phyloP scores from a whole-genome alignment of 2,888 invertebrate genomes.

The Agonopterix arenella region DNA sequence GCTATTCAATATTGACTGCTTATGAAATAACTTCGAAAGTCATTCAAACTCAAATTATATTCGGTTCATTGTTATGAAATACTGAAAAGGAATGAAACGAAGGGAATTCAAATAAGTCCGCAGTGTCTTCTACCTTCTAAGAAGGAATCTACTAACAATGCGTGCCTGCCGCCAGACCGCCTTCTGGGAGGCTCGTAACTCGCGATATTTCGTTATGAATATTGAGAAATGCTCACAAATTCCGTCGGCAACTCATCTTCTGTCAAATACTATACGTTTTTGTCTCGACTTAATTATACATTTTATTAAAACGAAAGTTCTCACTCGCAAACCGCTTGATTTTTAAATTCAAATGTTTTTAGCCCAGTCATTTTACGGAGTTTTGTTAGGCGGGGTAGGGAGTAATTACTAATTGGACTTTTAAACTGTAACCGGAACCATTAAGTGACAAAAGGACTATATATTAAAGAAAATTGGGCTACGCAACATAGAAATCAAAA shows the following conservation, averaged over 20 bases:
- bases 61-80: conserved; percentile 48
- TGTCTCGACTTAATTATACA: conserved; percentile 9
- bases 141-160: conserved; percentile 56
- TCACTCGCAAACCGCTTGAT: too few species aligned
- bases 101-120: conserved; percentile 63
- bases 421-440: too few species aligned
- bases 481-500: too few species aligned
- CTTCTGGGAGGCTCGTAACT: conserved; percentile 9
- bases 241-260: conserved; percentile 36
- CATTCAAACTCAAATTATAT: conserved; percentile 17
- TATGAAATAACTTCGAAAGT: conserved; percentile 9
- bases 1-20: conserved; percentile 1
- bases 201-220: conserved; percentile 54
- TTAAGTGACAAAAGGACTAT: too few species aligned
- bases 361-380: too few species aligned
- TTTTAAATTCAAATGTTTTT: too few species aligned
- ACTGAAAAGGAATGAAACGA: conserved; percentile 44
- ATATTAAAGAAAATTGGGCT: too few species aligned
- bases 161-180: conserved; percentile 25
- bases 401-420: too few species aligned
- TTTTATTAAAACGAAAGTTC: too few species aligned
- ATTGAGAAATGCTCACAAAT: conserved; percentile 65
- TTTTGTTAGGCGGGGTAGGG: too few species aligned
- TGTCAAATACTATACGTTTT: conserved; percentile 39
- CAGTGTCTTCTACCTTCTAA: conserved; percentile 51